Base-by-base conservation (phyloP, 2,888 invertebrate species). In the Heliconius aoede region DNA sequence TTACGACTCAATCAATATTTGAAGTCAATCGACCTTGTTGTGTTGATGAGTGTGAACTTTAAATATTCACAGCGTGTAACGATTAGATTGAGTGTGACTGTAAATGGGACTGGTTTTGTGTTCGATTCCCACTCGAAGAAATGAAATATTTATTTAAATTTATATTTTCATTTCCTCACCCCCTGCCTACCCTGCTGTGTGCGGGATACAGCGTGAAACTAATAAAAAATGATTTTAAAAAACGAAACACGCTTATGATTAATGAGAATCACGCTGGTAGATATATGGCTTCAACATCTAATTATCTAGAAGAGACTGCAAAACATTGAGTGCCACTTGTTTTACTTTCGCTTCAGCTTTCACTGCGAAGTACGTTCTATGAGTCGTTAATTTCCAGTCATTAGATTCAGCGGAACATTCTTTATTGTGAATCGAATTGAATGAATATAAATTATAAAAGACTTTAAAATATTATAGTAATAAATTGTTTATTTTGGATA, bases 331-430 rank as follows among this genome's bases (percentile, higher is more conserved):
- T 69, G 60, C 51, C 30, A 24, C 61, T 26, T 55, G 65, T 72
- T 76, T 74, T 68, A 78, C 78, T 76, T 78, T 78, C 76, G 72
- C 78, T 74, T 21, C 18, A 75, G 67, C 76, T 78, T 78, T 78
- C 76, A 78, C 78, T 71, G 55, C 9, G 55, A n/a, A 55, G 55
- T 55, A 36, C 68, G 30, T 69, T 62, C 64, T 77, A 71, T 74
- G 40, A 26, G 40, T 55, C 68, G 64, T 64, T 77, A 74, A 77
- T 77, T 74, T 26, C 60, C 26, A 58, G 26, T 58, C 24, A 72
- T 72, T 65, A 65, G 24, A 36, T 64, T 24, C 36, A 40, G 24
- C 24, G 65, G 24, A 15, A 7, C 36, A 65, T 30, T 55, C 5
- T 32, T 30, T 55, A 55, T 30, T 69, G n/a, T 55, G 30, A 55